phyloP scores from a whole-genome alignment of 2,113 vertebrate species.

The Opisthocomus hoazin region DNA sequence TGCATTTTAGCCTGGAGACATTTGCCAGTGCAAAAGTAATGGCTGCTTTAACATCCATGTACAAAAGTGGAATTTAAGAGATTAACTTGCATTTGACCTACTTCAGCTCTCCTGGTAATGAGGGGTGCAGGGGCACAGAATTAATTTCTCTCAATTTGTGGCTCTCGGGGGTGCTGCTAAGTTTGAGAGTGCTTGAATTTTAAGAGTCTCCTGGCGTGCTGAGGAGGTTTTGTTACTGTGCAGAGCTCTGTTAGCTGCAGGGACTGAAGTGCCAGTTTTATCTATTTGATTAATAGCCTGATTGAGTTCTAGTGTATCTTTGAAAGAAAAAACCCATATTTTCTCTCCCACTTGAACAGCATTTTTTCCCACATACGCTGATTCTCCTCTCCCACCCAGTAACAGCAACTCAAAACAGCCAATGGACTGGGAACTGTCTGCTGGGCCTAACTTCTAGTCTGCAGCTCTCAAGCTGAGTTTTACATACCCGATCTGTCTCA shows the following conservation, averaged over 20 bases:
- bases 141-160: conserved; percentile 86
- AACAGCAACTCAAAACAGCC: not conserved
- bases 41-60: conserved; percentile 69
- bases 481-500: not conserved
- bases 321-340: conserved; percentile 15
- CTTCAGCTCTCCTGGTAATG: conserved; percentile 80
- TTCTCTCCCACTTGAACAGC: not conserved
- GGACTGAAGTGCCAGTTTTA: conserved; percentile 60
- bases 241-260: conserved; percentile 44
- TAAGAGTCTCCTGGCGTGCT: conserved; percentile 75
- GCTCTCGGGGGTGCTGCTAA: conserved; percentile 80
- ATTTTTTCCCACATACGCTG: not conserved
- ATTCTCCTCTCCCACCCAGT: not conserved
- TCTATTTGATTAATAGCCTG: conserved; percentile 46
- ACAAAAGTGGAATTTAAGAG: conserved; percentile 81
- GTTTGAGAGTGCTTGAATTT: conserved; percentile 80
- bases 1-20: conserved; percentile 60
- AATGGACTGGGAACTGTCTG: not conserved
- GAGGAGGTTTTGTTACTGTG: conserved; percentile 61
- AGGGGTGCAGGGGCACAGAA: conserved; percentile 80
- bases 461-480: not conserved
- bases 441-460: not conserved
- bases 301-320: conserved; percentile 36
- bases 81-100: conserved; percentile 86
- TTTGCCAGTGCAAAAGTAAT: conserved; percentile 63